These are phyloP conservation scores for Sycophila texana DNA, from an alignment of 2,888 invertebrate species.

Conservation along the genomic window DNA sequence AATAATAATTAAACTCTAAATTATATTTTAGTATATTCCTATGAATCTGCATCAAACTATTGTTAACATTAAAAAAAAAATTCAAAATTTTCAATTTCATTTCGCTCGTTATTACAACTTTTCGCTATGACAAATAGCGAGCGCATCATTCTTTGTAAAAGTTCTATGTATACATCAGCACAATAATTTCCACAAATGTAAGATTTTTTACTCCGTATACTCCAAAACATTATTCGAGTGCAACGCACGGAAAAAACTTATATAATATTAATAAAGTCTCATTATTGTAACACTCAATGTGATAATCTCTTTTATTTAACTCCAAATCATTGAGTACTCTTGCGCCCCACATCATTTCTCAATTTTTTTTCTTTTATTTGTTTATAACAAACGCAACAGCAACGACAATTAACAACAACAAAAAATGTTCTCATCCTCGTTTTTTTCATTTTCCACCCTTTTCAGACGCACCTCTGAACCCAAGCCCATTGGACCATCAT, in stretches of 20 bases:
- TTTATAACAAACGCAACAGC: constrained; percentile 24
- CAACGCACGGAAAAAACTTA: background rate
- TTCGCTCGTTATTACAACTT: background rate
- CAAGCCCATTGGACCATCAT: constrained; percentile 60
- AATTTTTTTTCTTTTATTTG: constrained; percentile 33
- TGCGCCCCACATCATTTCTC: too few relatives aligned
- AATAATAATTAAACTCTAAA: background rate
- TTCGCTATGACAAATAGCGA: background rate
- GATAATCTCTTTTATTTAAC: too few relatives aligned
- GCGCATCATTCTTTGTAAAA: background rate
- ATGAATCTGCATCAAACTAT: background rate
- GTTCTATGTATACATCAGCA: background rate
- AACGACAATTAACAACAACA: background rate
- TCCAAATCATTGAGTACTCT: too few relatives aligned
- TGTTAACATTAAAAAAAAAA: background rate
- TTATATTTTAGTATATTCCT: background rate
- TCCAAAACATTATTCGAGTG: background rate
- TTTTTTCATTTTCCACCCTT: constrained; percentile 69
- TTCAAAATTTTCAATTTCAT: background rate
- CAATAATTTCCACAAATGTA: constrained; percentile 1
- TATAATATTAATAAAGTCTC: background rate
- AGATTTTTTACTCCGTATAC: background rate
- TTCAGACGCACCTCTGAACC: constrained; percentile 72
- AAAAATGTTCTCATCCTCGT: constrained; percentile 54
- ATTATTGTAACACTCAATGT: background rate